Percentiles rank a stretch among this genome's conserved stretches.
These are phyloP conservation scores for Lacanobia oleracea DNA, from an alignment of 2,888 invertebrate genomes.

Conservation along the genomic window DNA sequence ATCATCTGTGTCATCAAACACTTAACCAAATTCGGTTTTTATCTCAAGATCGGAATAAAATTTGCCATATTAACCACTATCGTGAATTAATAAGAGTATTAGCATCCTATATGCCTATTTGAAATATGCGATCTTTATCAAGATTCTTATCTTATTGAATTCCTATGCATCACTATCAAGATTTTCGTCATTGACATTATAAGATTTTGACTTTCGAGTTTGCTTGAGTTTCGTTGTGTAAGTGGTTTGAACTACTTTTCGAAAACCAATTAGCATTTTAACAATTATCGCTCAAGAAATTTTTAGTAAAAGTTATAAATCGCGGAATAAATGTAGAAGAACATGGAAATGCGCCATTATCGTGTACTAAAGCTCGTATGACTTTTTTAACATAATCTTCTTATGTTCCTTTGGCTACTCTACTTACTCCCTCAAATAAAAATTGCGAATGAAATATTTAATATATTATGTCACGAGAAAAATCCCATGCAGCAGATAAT, in stretches of 20 bases:
- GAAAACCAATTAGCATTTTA: background rate
- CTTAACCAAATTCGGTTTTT: conserved; percentile 22
- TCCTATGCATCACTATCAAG: background rate
- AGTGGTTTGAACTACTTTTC: background rate
- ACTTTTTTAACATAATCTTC: background rate
- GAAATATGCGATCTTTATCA: conserved; percentile 8
- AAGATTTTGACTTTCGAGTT: conserved; percentile 16
- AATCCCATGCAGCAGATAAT: conserved; percentile 40
- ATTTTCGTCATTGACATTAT: conserved; percentile 29
- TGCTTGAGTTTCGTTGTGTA: background rate
- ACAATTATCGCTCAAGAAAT: background rate
- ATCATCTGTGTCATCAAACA: background rate
- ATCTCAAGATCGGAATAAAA: conserved; percentile 26
- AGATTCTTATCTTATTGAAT: conserved; percentile 23
- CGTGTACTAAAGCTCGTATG: background rate
- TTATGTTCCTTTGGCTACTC: no score
- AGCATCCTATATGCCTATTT: background rate
- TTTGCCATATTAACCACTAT: conserved; percentile 4
- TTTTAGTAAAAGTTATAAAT: background rate
- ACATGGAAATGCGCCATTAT: no score
- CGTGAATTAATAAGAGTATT: conserved; percentile 16
- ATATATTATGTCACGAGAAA: background rate
- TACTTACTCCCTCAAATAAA: background rate
- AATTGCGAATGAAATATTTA: background rate
- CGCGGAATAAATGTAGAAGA: no score